Evolutionary conservation across 2,113 vertebrate species (phyloP).

Genomic region (Candoia aspera): DNA sequence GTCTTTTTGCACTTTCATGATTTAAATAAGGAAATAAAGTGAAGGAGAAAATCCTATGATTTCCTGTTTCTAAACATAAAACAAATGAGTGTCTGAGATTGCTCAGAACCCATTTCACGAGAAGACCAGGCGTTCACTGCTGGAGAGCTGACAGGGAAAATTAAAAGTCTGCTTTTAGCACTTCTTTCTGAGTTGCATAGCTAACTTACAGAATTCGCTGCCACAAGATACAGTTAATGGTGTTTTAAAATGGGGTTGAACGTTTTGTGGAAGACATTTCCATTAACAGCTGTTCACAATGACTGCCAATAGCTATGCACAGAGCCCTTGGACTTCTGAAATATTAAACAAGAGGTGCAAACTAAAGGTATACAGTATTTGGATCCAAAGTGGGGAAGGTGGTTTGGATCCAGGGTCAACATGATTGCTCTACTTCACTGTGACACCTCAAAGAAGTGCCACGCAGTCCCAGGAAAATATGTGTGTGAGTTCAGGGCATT

Average conservation of each 20-base stretch:
- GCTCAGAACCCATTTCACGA: background rate
- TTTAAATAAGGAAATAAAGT: background rate
- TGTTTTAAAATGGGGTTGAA: background rate
- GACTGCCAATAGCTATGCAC: background rate
- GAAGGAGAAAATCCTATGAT: background rate
- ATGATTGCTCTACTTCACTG: background rate
- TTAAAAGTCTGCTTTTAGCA: background rate
- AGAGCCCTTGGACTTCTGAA: background rate
- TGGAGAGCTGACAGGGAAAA: background rate
- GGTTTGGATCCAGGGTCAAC: background rate
- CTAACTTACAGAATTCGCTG: background rate
- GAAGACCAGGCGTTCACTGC: background rate
- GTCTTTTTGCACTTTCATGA: background rate
- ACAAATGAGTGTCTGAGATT: background rate
- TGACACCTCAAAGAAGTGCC: background rate
- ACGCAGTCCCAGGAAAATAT: background rate
- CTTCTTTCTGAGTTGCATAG: background rate
- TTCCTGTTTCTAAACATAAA: background rate
- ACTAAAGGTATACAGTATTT: background rate
- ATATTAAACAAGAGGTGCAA: background rate
- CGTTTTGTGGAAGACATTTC: background rate
- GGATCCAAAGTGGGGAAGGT: background rate
- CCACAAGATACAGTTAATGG: background rate
- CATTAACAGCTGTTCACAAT: background rate
- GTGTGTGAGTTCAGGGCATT: background rate